Base-by-base conservation (phyloP, 30 jellyfish, hydroid and myxozoan species). In the Mastigias papua region DNA sequence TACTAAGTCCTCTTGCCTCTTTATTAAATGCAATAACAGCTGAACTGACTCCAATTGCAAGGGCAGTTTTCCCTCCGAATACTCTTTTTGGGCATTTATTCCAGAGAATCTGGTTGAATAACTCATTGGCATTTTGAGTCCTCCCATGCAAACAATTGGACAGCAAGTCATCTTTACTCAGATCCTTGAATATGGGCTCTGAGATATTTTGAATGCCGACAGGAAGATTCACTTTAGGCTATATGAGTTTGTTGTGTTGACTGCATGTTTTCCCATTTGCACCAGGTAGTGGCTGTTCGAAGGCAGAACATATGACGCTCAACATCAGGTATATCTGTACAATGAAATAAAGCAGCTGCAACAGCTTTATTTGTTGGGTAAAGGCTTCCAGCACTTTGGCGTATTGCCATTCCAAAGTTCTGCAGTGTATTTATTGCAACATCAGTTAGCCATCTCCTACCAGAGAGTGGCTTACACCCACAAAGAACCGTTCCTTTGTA, bases 391-490 rank as follows among this genome's bases (percentile, higher is more conserved):
- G 86, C 61, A 42, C 76, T 87, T 66, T 87, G 86, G 37, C 96
- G 90, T 27, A 87, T 75, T 32, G 97, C 89, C 93, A 89, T 79
- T n/a, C 97, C 93, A 69, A 81, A 78, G 70, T 89, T 78, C 75
- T 89, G 97, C 49, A 88, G 29, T 71, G 97, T 80, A 48, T 89
- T 89, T 85, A 89, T 89, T 21, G 87, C 93, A 21, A 42, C 87
- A 49, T 89, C 93, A 6, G 97, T 89, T 29, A 89, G 89, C 35
- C 97, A 22, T 34, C 93, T 94, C 73, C 69, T 81, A 32, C 76
- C 93, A 49, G 83, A 26, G 33, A 80, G 73, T 48, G 68, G 78
- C 58, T 89, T 89, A n/a, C 97, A 80, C 67, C 80, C 94, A n/a
- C 77, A 28, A 2, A 89, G 84, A 46, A 75, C 80, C 73, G 69